Percentiles rank a stretch among this genome's conserved stretches.
Conservation (phyloP, 2,797 vertebrate genomes). For the Erethizon dorsatum region DNA sequence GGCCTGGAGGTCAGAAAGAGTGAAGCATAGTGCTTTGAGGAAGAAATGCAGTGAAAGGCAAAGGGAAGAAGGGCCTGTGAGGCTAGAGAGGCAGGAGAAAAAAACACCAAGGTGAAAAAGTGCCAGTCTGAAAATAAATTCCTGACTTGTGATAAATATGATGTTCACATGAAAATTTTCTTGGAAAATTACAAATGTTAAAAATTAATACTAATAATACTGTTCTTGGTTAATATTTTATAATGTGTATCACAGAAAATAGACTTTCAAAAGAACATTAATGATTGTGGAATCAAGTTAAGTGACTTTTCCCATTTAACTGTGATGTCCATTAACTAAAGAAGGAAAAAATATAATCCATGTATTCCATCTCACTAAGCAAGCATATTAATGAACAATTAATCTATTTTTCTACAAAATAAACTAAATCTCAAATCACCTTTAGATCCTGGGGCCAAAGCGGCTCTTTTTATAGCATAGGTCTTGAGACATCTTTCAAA, state of each 20-base stretch:
- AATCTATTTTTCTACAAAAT: constrained; percentile 4
- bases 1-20: neutral
- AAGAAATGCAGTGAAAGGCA: neutral
- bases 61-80: neutral
- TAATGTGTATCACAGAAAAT: neutral
- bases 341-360: constrained; percentile 20
- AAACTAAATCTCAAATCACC: constrained; percentile 89
- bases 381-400: neutral
- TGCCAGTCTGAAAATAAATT: neutral
- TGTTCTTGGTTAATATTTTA: neutral
- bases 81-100: neutral
- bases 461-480: constrained; percentile 98
- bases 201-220: neutral
- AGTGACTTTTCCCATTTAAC: constrained; percentile 12
- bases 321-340: neutral
- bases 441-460: constrained; percentile 99
- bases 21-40: neutral
- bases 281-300: neutral
- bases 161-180: neutral
- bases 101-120: neutral
- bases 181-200: constrained; percentile 52
- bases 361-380: neutral
- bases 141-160: neutral
- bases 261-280: constrained; percentile 56
- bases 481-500: constrained; percentile 99